Evolutionary conservation across 2,888 invertebrate species (phyloP).

Genomic region (Reticulitermes lucifugus): DNA sequence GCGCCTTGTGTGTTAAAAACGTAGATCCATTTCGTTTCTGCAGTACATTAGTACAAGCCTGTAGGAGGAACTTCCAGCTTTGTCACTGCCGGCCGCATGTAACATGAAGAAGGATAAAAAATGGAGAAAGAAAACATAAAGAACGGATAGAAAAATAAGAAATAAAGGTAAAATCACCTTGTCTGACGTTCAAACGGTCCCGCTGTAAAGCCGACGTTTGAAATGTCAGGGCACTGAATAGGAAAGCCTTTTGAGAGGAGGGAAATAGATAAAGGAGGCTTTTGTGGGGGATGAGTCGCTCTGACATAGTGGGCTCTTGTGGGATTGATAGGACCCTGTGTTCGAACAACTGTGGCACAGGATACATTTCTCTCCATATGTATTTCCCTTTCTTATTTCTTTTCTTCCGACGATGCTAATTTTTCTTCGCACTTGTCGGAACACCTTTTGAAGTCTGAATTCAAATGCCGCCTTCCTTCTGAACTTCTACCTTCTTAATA

Average conservation of each 20-base stretch:
- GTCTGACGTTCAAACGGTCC: slow-evolving; percentile 37
- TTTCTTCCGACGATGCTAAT: slow-evolving; percentile 41
- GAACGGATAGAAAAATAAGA: slow-evolving; percentile 35
- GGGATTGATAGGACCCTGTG: slow-evolving; percentile 4
- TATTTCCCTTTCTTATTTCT: neutral
- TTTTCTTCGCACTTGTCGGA: slow-evolving; percentile 25
- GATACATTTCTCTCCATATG: slow-evolving; percentile 7
- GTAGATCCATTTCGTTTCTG: neutral
- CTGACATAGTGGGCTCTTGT: slow-evolving; percentile 23
- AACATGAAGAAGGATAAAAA: slow-evolving; percentile 14
- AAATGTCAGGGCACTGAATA: slow-evolving; percentile 46
- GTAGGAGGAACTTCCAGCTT: slow-evolving; percentile 3
- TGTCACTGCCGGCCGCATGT: slow-evolving; percentile 16
- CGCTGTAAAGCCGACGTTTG: slow-evolving; percentile 35
- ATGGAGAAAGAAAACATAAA: slow-evolving; percentile 30
- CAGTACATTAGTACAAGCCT: slow-evolving; percentile 12
- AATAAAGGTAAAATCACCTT: slow-evolving; percentile 39
- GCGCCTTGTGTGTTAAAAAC: neutral
- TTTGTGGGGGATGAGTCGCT: slow-evolving; percentile 49
- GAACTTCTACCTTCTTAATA: no score
- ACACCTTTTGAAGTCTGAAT: neutral
- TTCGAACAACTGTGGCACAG: neutral
- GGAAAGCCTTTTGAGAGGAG: slow-evolving; percentile 13
- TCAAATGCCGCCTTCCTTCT: slow-evolving; percentile 18
- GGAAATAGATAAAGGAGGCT: slow-evolving; percentile 43